A percentile compares a stretch with the other conserved stretches of the same genome.
phyloP scores from a whole-genome alignment of 1,140 invertebrate genomes.

The Oryzaephilus surinamensis region DNA sequence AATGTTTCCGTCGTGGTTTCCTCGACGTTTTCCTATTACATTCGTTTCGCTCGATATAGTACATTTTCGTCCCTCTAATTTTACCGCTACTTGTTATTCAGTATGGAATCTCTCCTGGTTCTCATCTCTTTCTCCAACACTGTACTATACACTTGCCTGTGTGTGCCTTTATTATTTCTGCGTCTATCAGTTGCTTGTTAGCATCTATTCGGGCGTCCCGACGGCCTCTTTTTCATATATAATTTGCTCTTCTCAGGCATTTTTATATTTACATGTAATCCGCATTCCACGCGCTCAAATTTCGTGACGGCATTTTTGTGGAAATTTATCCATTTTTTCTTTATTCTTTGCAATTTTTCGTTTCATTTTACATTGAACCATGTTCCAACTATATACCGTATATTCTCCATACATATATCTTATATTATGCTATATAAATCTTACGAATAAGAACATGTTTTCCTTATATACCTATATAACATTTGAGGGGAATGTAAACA shows the following conservation, averaged over 20 bases:
- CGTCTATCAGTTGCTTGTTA: constrained; percentile 27
- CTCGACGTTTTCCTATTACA: constrained; percentile 14
- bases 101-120: constrained; percentile 7
- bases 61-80: constrained; percentile 21
- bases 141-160: no score
- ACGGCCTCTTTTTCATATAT: constrained; percentile 16
- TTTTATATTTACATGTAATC: constrained; percentile 24
- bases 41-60: constrained; percentile 20
- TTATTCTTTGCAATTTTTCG: no score
- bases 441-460: no score
- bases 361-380: no score
- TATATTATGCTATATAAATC: no score
- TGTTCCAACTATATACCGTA: no score
- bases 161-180: constrained; percentile 21
- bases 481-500: no score
- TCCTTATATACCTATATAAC: no score
- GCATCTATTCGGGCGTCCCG: constrained; percentile 19
- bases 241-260: constrained; percentile 15
- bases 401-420: no score
- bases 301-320: constrained; percentile 8
- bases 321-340: constrained; percentile 15
- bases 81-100: constrained; percentile 24
- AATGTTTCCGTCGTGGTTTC: constrained; percentile 16
- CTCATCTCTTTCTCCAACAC: constrained; percentile 10
- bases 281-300: constrained; percentile 13